phyloP scores from a whole-genome alignment of 2,797 vertebrate genomes.

The Oreonectes daqikongensis region DNA sequence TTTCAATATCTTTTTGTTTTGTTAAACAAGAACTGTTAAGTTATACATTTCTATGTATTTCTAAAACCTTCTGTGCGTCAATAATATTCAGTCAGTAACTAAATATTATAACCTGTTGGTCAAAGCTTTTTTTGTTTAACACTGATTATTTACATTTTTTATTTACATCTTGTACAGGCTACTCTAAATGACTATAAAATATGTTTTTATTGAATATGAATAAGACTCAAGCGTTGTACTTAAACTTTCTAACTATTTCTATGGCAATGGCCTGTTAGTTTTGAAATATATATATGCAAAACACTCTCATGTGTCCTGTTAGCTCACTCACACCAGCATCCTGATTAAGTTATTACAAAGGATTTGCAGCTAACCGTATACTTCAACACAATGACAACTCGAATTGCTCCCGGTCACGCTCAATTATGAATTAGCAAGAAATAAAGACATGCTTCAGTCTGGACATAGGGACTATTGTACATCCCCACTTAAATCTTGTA shows the following conservation, averaged over 20 bases:
- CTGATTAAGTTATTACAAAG: constrained; percentile 51
- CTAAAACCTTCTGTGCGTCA: too few species aligned
- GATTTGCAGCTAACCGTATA: constrained; percentile 39
- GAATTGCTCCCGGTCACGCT: constrained; percentile 56
- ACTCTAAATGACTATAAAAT: background rate
- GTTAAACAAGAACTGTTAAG: too few species aligned
- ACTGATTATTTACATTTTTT: background rate
- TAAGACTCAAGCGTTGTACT: background rate
- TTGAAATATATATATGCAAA: constrained; percentile 49
- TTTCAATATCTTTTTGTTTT: too few species aligned
- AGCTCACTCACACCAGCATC: constrained; percentile 19
- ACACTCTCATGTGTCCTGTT: constrained; percentile 44
- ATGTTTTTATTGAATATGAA: background rate
- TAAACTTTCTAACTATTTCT: constrained; percentile 17
- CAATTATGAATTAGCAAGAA: constrained; percentile 61
- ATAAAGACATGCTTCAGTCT: constrained; percentile 24
- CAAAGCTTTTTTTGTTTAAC: background rate
- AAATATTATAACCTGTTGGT: background rate
- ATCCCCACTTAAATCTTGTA: constrained; percentile 44
- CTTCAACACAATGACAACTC: constrained; percentile 53
- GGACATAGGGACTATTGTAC: constrained; percentile 46
- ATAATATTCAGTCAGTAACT: background rate
- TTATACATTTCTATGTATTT: too few species aligned
- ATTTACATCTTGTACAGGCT: too few species aligned
- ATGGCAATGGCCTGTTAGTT: constrained; percentile 29